Conservation (phyloP, 2,888 invertebrate genomes). For the Maniola hyperantus region DNA sequence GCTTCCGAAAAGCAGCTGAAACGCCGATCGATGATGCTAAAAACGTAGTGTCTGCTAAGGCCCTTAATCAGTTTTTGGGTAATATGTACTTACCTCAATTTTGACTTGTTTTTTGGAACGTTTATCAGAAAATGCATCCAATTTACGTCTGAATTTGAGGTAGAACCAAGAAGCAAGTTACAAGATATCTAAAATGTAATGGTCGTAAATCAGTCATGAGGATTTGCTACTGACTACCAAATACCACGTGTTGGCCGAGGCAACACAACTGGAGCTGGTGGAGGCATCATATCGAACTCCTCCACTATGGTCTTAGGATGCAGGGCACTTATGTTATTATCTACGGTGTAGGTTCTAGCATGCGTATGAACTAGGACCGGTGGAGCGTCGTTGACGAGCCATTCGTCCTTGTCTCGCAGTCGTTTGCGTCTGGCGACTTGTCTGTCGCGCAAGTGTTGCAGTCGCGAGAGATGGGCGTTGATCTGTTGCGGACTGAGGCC, state of each 20-base stretch:
- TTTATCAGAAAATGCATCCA: no score
- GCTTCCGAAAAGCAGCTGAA: no score
- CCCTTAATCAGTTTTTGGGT: no score
- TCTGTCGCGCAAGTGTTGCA: slow-evolving; percentile 69
- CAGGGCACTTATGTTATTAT: slow-evolving; percentile 78
- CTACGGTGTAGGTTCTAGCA: slow-evolving; percentile 78
- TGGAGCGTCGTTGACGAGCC: slow-evolving; percentile 65
- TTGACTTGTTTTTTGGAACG: no score
- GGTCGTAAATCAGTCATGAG: slow-evolving; percentile 9
- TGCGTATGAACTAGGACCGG: slow-evolving; percentile 73
- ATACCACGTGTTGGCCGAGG: slow-evolving; percentile 51
- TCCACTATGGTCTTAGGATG: slow-evolving; percentile 84
- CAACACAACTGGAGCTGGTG: slow-evolving; percentile 52
- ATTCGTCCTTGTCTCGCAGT: slow-evolving; percentile 58
- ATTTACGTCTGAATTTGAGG: background rate
- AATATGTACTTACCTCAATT: no score
- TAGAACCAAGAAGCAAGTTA: background rate
- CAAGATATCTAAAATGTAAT: background rate
- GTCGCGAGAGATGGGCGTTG: slow-evolving; percentile 64
- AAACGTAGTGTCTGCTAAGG: no score
- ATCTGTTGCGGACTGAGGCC: slow-evolving; percentile 70
- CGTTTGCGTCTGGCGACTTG: slow-evolving; percentile 66
- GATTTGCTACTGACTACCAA: slow-evolving; percentile 42
- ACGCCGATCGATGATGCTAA: no score
- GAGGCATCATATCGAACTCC: slow-evolving; percentile 72